Base-by-base conservation (phyloP, 2,888 invertebrate genomes). In the Zonitis immaculata region DNA sequence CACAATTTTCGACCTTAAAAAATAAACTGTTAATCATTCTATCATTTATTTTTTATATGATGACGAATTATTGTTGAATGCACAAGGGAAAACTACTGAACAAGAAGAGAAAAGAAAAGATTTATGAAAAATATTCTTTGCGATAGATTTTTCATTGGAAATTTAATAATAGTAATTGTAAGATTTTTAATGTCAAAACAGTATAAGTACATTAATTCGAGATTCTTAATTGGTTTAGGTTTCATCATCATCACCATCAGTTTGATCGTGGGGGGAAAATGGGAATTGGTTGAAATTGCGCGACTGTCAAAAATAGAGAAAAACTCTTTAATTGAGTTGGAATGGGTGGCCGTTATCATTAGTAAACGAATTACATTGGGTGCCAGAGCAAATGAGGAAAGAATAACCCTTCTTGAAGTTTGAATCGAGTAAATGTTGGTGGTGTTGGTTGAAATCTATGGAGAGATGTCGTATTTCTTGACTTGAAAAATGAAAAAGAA, bases 31-130 rank as follows among this genome's bases (percentile, higher is more conserved):
- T n/a, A n/a, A n/a, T n/a, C n/a, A n/a, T n/a, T n/a, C n/a, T n/a
- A n/a, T n/a, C n/a, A n/a, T n/a, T n/a, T n/a, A n/a, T n/a, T 32
- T 14, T 14, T 32, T 7, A 6, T 32, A 14, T n/a, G n/a, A 63
- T 67, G 67, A 67, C 65, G 62, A 62, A 67, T 67, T 63, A 63
- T 63, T 56, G 60, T 62, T 64, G 62, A 58, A 63, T 64, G 60
- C 62, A 59, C 57, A 44, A 53, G 64, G 58, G 63, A 54, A 52
- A 42, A 55, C 59, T 53, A 54, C 51, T 51, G 49, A 51, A 52
- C 51, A 52, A 51, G 44, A 52, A 30, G 30, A 14, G 51, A 51
- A 55, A 53, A 49, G 51, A n/a, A n/a, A n/a, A n/a, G n/a, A n/a
- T n/a, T n/a, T 51, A 52, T 58, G 57, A 61, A 59, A 55, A 61